Conservation (phyloP, 2,888 invertebrate genomes). For the Steinernema carpocapsae region DNA sequence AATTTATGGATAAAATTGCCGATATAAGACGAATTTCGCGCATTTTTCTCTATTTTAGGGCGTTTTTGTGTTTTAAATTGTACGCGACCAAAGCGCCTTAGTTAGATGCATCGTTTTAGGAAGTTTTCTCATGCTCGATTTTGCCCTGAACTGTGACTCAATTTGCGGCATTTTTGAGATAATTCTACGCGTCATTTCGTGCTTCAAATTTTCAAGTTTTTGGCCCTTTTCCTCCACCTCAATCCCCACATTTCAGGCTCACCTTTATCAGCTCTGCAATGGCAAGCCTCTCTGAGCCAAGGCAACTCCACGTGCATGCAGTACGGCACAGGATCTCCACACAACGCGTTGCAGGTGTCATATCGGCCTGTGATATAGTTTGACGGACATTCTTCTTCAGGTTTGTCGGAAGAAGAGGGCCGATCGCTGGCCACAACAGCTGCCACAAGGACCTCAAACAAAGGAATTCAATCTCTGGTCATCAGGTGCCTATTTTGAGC, state of each 20-base stretch:
- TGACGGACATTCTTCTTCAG: constrained; percentile 8
- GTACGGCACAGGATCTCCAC: background rate
- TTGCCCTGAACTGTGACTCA: too few relatives aligned
- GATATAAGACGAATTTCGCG: too few relatives aligned
- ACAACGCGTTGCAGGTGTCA: background rate
- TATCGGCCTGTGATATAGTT: constrained; percentile 10
- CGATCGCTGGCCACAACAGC: background rate
- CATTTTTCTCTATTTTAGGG: too few relatives aligned
- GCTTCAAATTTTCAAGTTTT: too few relatives aligned
- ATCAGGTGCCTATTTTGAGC: too few relatives aligned
- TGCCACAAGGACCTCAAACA: background rate
- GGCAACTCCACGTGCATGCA: constrained; percentile 10
- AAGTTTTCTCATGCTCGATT: too few relatives aligned
- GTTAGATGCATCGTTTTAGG: too few relatives aligned
- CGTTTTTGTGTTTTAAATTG: too few relatives aligned
- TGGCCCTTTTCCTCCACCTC: too few relatives aligned
- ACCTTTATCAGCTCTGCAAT: constrained; percentile 26
- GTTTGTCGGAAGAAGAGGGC: background rate
- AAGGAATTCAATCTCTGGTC: background rate
- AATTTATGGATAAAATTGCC: too few relatives aligned
- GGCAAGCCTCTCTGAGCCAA: constrained; percentile 10
- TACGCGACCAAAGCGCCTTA: too few relatives aligned
- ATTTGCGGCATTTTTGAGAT: background rate
- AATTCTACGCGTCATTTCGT: background rate
- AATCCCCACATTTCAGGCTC: background rate